Conservation (phyloP, 2,113 vertebrate genomes). For the Antidorcas marsupialis region DNA sequence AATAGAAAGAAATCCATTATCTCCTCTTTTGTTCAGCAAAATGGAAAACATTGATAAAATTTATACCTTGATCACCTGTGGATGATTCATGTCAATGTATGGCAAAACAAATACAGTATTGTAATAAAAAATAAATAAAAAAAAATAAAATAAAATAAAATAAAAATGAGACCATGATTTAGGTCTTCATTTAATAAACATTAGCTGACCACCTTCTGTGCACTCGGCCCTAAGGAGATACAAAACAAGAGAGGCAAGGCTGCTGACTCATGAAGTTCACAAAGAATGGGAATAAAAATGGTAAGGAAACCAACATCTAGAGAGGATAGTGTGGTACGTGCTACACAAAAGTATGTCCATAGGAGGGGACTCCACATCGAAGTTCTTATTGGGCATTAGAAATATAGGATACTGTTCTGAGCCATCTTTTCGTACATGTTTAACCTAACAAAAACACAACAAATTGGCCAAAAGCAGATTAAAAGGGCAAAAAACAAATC, state of each 20-base stretch:
- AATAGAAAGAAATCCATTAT: not conserved
- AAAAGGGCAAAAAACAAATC: not conserved
- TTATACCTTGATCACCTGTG: not conserved
- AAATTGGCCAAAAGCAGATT: not conserved
- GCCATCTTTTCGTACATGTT: not conserved
- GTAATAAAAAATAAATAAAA: too few species aligned
- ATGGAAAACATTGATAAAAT: not conserved
- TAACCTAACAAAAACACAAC: not conserved
- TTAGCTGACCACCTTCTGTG: not conserved
- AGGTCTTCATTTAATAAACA: not conserved
- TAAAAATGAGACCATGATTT: not conserved
- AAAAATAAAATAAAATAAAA: too few species aligned
- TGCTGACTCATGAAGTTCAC: not conserved
- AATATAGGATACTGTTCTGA: not conserved
- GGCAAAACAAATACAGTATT: too few species aligned
- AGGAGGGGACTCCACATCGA: not conserved
- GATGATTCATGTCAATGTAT: too few species aligned
- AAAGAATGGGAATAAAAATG: not conserved
- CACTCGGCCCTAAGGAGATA: not conserved
- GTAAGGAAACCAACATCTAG: not conserved
- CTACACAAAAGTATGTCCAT: not conserved
- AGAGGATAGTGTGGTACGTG: not conserved
- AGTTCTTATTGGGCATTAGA: not conserved
- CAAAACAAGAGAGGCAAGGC: not conserved
- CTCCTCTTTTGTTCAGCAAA: not conserved